These are phyloP conservation scores for Drosophila nikananu DNA, from an alignment of 1,140 invertebrate genomes.

Conservation along the genomic window DNA sequence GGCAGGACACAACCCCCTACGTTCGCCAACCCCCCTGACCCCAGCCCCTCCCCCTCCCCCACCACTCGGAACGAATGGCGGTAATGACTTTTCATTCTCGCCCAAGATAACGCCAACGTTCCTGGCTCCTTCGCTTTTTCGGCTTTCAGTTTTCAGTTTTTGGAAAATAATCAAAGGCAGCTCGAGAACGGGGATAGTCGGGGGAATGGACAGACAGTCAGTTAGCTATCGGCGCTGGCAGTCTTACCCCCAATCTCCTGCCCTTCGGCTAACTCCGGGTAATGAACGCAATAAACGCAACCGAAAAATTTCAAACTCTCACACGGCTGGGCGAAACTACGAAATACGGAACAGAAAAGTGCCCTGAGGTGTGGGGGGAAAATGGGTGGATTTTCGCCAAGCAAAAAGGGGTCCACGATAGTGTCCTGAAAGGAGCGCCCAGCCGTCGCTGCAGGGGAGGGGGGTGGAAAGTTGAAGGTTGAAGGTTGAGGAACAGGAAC, in stretches of 20 bases:
- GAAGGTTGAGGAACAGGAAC: slow-evolving; percentile 11
- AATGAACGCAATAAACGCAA: slow-evolving; percentile 83
- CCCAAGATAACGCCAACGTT: slow-evolving; percentile 78
- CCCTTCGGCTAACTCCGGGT: slow-evolving; percentile 32
- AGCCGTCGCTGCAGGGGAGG: neutral
- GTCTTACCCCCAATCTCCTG: slow-evolving; percentile 10
- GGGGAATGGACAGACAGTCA: slow-evolving; percentile 40
- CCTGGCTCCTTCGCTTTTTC: slow-evolving; percentile 51
- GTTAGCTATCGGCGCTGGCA: slow-evolving; percentile 62
- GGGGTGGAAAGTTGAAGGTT: neutral
- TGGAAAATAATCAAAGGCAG: slow-evolving; percentile 66
- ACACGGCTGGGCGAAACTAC: slow-evolving; percentile 48
- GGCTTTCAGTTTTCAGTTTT: slow-evolving; percentile 41
- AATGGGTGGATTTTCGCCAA: slow-evolving; percentile 9
- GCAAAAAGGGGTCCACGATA: slow-evolving; percentile 36
- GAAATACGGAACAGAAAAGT: slow-evolving; percentile 36
- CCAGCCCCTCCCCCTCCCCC: neutral
- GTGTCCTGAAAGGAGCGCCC: slow-evolving; percentile 27
- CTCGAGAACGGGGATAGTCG: neutral
- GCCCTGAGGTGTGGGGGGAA: neutral
- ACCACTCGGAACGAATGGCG: slow-evolving; percentile 70
- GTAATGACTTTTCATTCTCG: slow-evolving; percentile 83
- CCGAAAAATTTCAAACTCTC: slow-evolving; percentile 78
- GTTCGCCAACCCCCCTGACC: neutral
- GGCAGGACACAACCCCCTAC: slow-evolving; percentile 41